Conservation (phyloP, 2,797 vertebrate genomes). For the Sebastes taczanowskii region DNA sequence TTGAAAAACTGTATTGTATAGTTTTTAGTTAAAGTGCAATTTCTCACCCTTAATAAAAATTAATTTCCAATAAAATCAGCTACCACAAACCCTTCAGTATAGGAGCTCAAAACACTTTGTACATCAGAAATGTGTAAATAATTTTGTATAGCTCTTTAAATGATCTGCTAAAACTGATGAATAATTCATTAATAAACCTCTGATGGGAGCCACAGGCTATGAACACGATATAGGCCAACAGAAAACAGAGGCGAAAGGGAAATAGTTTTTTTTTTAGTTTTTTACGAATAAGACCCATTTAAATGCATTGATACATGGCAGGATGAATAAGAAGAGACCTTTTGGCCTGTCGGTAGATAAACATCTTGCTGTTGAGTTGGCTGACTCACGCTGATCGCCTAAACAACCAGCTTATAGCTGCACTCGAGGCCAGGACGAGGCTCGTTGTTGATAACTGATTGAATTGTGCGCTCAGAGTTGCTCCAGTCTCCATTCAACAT, state of each 20-base stretch:
- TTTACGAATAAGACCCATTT: background rate
- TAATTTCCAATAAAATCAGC: background rate
- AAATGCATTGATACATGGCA: background rate
- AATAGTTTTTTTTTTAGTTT: background rate
- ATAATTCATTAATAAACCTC: constrained; percentile 43
- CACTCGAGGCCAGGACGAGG: background rate
- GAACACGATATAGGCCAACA: background rate
- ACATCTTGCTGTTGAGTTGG: background rate
- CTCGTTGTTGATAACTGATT: constrained; percentile 39
- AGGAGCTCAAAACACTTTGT: background rate
- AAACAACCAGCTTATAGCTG: background rate
- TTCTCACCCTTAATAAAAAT: background rate
- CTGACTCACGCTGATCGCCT: background rate
- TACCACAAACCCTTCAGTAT: background rate
- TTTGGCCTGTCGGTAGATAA: background rate
- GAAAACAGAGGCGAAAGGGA: background rate
- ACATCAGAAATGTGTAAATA: background rate
- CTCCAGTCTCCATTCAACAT: constrained; percentile 22
- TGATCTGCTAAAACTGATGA: constrained; percentile 14
- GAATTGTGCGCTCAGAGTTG: constrained; percentile 45
- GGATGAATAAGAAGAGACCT: background rate
- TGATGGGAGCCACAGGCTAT: constrained; percentile 7
- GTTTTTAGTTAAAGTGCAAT: background rate
- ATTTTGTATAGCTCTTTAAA: background rate
- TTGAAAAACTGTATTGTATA: background rate